Evolutionary conservation across 2,888 invertebrate genomes (phyloP).

Genomic region (Odontothrips loti): DNA sequence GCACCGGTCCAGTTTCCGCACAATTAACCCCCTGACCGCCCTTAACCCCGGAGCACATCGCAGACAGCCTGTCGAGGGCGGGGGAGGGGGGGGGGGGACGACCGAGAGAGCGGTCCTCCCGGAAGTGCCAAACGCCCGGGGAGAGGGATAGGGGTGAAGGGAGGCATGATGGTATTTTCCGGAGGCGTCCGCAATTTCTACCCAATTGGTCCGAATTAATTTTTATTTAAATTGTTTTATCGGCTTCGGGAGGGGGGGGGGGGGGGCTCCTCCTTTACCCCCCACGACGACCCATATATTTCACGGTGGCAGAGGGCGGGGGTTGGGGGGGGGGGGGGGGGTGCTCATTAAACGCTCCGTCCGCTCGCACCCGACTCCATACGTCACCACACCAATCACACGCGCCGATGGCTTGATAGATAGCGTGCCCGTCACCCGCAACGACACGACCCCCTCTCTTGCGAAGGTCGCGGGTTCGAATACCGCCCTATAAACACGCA

Average conservation of each 20-base stretch:
- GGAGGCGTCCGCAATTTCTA: neutral
- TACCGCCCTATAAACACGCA: too few relatives aligned
- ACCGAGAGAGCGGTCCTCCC: too few relatives aligned
- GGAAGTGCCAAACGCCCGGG: too few relatives aligned
- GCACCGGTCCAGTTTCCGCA: neutral
- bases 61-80: too few relatives aligned
- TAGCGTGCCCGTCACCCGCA: neutral
- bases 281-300: neutral
- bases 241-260: neutral
- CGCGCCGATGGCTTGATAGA: neutral
- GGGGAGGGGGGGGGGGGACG: too few relatives aligned
- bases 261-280: too few relatives aligned
- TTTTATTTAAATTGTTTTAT: slow-evolving; percentile 6
- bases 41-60: too few relatives aligned
- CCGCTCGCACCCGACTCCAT: neutral
- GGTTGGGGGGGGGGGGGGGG: neutral
- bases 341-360: neutral
- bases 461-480: too few relatives aligned
- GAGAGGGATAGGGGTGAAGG: too few relatives aligned
- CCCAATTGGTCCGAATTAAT: neutral
- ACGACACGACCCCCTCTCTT: too few relatives aligned
- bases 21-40: neutral
- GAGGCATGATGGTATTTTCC: too few relatives aligned
- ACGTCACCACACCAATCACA: neutral
- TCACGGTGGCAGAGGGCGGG: neutral